Evolutionary conservation across 2,797 vertebrate genomes (phyloP).

Genomic region (Gallirallus australis): DNA sequence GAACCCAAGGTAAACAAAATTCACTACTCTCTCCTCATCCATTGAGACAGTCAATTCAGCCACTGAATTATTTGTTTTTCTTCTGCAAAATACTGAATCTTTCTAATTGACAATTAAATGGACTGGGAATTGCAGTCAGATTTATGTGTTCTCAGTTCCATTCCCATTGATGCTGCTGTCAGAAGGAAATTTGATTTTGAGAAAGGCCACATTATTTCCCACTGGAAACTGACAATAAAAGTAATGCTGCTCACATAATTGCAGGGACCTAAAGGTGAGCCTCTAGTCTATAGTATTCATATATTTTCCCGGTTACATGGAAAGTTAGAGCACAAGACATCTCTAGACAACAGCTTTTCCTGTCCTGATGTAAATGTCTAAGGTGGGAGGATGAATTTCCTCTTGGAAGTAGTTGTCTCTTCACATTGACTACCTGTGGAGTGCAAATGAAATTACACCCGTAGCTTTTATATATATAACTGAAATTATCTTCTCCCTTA

Average conservation of each 20-base stretch:
- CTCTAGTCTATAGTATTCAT: not conserved
- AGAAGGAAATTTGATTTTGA: not conserved
- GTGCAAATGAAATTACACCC: not conserved
- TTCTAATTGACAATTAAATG: not conserved
- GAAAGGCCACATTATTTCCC: not conserved
- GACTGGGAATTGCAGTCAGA: not conserved
- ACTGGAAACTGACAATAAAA: not conserved
- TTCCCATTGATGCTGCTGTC: not conserved
- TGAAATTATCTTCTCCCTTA: not conserved
- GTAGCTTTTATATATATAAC: not conserved
- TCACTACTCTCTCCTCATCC: not conserved
- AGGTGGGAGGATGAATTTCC: not conserved
- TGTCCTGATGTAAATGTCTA: not conserved
- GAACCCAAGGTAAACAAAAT: not conserved
- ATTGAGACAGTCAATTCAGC: not conserved
- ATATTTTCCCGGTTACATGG: not conserved
- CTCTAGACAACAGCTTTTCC: not conserved
- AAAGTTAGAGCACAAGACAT: not conserved
- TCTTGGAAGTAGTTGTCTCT: not conserved
- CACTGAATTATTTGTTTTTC: not conserved
- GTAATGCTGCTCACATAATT: not conserved
- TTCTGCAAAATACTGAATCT: not conserved
- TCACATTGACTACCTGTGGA: not conserved
- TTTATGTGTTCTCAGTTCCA: not conserved
- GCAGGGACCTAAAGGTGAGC: not conserved